A percentile compares a stretch with the other conserved stretches of the same genome.
phyloP scores from a whole-genome alignment of 2,113 vertebrate genomes.

The Felis chaus region DNA sequence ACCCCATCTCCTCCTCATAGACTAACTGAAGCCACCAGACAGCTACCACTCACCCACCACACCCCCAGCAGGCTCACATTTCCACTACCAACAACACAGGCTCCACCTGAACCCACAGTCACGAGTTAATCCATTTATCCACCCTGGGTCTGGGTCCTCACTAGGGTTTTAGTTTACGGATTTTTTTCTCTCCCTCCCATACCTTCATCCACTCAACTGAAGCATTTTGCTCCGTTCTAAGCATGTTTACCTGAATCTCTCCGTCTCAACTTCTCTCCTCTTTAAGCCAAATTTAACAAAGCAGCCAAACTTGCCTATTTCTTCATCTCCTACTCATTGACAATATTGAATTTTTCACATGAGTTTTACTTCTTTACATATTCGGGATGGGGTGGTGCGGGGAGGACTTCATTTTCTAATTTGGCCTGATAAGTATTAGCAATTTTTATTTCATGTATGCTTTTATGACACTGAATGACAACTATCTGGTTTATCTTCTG shows the following conservation, averaged over 20 bases:
- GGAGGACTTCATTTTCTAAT: neutral
- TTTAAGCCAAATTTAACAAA: neutral
- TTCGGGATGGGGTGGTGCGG: accelerated
- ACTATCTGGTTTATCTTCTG: neutral
- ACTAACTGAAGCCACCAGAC: neutral
- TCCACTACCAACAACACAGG: neutral
- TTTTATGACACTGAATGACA: neutral
- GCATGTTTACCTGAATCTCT: neutral
- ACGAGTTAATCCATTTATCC: neutral
- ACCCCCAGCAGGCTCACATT: neutral
- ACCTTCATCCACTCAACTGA: neutral
- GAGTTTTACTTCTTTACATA: neutral
- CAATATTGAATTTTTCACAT: neutral
- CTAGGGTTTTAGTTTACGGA: too few relatives aligned
- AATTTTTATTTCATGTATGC: neutral
- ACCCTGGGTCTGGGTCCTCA: neutral
- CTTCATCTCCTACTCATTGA: neutral
- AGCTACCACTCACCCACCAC: accelerated
- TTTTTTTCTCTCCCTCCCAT: neutral
- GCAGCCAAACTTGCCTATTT: neutral
- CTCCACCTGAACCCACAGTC: neutral
- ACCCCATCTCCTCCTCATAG: neutral
- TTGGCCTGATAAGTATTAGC: neutral
- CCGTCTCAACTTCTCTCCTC: neutral
- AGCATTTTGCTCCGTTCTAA: neutral